Evolutionary conservation across 2,888 invertebrate species (phyloP), one percentile per base, ranked within the genome.

Genomic region (Tortricodes alternella): DNA sequence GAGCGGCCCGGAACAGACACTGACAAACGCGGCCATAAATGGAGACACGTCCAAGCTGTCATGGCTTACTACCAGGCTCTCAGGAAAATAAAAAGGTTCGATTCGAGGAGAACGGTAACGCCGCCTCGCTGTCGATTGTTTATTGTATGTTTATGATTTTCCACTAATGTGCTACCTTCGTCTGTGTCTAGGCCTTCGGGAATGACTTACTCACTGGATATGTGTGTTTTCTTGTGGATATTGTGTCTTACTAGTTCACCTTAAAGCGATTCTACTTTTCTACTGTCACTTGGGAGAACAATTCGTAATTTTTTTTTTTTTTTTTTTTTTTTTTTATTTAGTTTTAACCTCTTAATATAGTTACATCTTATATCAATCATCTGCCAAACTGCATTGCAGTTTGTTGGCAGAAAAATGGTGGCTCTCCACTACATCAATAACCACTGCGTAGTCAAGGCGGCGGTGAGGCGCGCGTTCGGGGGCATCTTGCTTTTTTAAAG

Each of bases 41-140:
- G 96, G 96, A 94, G 94, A 88, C 96, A 95, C 91, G 94, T 96
- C 74, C 93, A 96, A 81, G 96, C 96, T 75, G 96, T 96, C 80
- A 95, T 96, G 95, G 95, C 96, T 78, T 95, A 96, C 92, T 96
- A 96, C 93, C 95, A 95, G 91, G 94, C 96, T 73, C 94, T 96
- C 83, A 93, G 96, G 92, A 95, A 96, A 92, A 96, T 96, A 92
- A 96, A 96, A 95, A 96, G 96, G 96, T 96, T 92, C 89, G 92
- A 78, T 74, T 66, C 68, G 67, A 67, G 70, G 70, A 67, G 71
- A 65, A 80, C 74, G 82, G 79, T 82, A 80, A 80, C 68, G 74
- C 78, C 80, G 77, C 76, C 78, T 78, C 81, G 83, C 79, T 84
- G 83, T 84, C 82, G 67, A 74, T 84, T 80, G 67, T 80, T 75